Evolutionary conservation across 2,113 vertebrate species (phyloP), one percentile per base, ranked within the genome.

Genomic region (Amphiprion percula): DNA sequence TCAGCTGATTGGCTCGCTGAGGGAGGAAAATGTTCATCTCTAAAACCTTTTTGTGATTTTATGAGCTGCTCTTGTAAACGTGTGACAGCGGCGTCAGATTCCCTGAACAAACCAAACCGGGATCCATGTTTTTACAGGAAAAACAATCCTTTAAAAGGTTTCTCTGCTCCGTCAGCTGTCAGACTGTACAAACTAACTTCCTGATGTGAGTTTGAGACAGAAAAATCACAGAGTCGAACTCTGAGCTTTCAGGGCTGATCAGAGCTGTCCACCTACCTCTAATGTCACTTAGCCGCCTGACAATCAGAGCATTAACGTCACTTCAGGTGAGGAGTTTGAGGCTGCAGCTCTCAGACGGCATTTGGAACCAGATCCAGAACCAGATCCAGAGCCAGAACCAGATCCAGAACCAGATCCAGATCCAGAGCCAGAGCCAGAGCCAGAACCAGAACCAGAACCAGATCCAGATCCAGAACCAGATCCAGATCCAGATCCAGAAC

Each of bases 271-370:
- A 21, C 21, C 21, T 21, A 21, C 21, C 21, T 64, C 37, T 30
- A 16, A 50, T 63, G 58, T 15, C 4, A 58, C 58, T 63, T 12
- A 53, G 26, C 59, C 59, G 55, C 46, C 11, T 60, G 65, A 74
- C 53, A 70, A 21, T 46, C 76, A 17, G 75, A 56, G 54, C 56
- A 47, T 83, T 70, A 74, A 61, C n/a, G 23, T 80, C 55, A 69
- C 61, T 64, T 58, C 65, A 46, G 77, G 44, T 23, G 46, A 58
- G 61, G 7, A 14, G 26, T 28, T 39, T 47, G 52, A 21, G 33
- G 2, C 19, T 37, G 59, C 59, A 11, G 44, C 65, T 77, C 68
- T 75, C 37, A 4, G 52, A 26, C n/a, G 68, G 65, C 56, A 39
- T 66, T 85, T 49, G 26, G 67, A 62, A 52, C 26, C 26, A 26